Percentiles rank a stretch among this genome's conserved stretches.
These are phyloP conservation scores for Denticeps clupeoides DNA, from an alignment of 2,797 vertebrate genomes.

Conservation along the genomic window DNA sequence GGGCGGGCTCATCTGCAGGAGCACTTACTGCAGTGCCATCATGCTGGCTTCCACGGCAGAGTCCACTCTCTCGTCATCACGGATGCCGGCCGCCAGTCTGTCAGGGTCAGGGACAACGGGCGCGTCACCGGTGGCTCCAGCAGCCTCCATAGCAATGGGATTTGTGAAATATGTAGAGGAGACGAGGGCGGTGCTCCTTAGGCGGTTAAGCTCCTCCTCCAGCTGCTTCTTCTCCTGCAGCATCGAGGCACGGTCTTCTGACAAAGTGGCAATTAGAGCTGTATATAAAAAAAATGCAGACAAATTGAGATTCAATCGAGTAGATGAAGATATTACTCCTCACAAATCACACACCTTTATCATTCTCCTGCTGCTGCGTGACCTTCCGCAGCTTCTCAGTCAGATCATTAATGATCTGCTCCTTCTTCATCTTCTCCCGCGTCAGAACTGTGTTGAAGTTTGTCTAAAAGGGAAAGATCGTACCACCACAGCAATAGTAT, in stretches of 20 bases:
- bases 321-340: too few species aligned
- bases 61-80: slow-evolving; percentile 75
- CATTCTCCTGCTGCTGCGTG: slow-evolving; percentile 86
- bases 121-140: slow-evolving; percentile 66
- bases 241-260: slow-evolving; percentile 86
- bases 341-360: too few species aligned
- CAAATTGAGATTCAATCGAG: too few species aligned
- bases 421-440: slow-evolving; percentile 92
- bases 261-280: slow-evolving; percentile 92
- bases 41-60: slow-evolving; percentile 87
- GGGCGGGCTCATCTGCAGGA: too few species aligned
- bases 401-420: slow-evolving; percentile 86
- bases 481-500: too few species aligned
- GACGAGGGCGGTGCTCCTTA: slow-evolving; percentile 65
- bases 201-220: slow-evolving; percentile 83
- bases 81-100: slow-evolving; percentile 46
- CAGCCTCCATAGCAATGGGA: slow-evolving; percentile 53
- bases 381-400: slow-evolving; percentile 75
- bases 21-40: slow-evolving; percentile 88
- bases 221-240: slow-evolving; percentile 94
- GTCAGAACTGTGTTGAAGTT: slow-evolving; percentile 97
- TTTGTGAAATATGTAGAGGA: slow-evolving; percentile 61
- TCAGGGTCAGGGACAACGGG: slow-evolving; percentile 59
- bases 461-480: slow-evolving; percentile 61
- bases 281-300: not conserved